A percentile compares a stretch with the other conserved stretches of the same genome.
Evolutionary conservation across 2,888 invertebrate species (phyloP).

Genomic region (Amiota mariae): DNA sequence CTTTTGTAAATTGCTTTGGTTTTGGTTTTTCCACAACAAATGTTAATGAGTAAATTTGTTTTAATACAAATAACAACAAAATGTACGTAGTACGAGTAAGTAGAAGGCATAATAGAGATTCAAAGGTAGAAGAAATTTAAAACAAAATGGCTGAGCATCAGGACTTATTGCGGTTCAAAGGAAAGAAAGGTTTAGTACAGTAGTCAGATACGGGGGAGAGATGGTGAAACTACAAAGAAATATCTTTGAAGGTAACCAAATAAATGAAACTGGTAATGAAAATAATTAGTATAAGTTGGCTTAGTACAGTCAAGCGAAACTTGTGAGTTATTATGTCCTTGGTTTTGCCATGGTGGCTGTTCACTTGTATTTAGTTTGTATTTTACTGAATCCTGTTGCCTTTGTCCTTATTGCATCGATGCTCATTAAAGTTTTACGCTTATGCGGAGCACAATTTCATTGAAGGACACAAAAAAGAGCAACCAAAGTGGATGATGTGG

Average conservation of each 20-base stretch:
- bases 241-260: constrained; percentile 43
- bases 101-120: constrained; percentile 26
- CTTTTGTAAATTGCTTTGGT: constrained; percentile 66
- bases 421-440: constrained; percentile 68
- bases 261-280: constrained; percentile 48
- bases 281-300: constrained; percentile 42
- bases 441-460: constrained; percentile 1
- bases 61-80: constrained; percentile 51
- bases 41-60: constrained; percentile 67
- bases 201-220: background rate
- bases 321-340: constrained; percentile 23
- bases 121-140: constrained; percentile 4
- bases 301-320: constrained; percentile 16
- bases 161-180: constrained; percentile 2
- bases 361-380: constrained; percentile 38
- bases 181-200: constrained; percentile 10
- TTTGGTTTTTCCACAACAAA: constrained; percentile 40
- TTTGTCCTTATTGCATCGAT: constrained; percentile 33
- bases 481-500: background rate
- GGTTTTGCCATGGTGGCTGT: background rate
- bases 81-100: constrained; percentile 45
- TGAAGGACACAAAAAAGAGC: constrained; percentile 12
- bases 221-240: constrained; percentile 19
- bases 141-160: constrained; percentile 12
- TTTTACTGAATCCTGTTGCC: constrained; percentile 7